Evolutionary conservation across 1,140 invertebrate species (phyloP).

Genomic region (Whitmania pigra): DNA sequence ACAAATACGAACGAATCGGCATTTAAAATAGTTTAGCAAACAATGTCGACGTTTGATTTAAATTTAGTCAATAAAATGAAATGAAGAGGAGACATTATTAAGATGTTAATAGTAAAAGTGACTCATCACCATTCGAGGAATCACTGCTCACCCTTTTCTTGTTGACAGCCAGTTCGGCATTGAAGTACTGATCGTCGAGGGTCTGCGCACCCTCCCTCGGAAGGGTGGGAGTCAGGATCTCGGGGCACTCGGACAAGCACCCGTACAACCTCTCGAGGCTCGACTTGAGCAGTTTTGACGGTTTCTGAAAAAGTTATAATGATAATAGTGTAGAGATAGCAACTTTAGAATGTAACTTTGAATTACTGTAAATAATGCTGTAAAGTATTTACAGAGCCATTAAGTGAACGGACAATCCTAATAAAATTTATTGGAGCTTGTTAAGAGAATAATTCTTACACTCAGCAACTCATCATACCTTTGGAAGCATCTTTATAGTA

Average conservation of each 20-base stretch:
- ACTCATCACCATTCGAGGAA: no score
- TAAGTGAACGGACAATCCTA: no score
- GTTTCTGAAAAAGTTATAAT: slow-evolving; percentile 45
- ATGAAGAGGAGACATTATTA: no score
- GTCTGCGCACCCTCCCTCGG: background rate
- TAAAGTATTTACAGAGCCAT: no score
- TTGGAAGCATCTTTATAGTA: slow-evolving; percentile 22
- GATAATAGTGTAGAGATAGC: background rate
- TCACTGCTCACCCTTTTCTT: background rate
- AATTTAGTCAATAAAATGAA: no score
- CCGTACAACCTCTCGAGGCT: slow-evolving; percentile 57
- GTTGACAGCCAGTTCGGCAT: slow-evolving; percentile 45
- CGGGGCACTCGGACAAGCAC: slow-evolving; percentile 39
- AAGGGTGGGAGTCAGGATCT: background rate
- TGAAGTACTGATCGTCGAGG: slow-evolving; percentile 40
- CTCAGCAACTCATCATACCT: slow-evolving; percentile 9
- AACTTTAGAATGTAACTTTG: no score
- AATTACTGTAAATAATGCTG: no score
- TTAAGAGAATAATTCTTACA: no score
- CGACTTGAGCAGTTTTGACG: slow-evolving; percentile 61
- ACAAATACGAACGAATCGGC: background rate
- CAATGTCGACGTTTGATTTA: no score
- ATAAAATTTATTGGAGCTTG: no score
- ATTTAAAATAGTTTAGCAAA: no score
- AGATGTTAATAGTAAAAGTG: no score